A percentile compares a stretch with the other conserved stretches of the same genome.
phyloP scores from a whole-genome alignment of 2,888 invertebrate genomes.

The Drosophila yooni region DNA sequence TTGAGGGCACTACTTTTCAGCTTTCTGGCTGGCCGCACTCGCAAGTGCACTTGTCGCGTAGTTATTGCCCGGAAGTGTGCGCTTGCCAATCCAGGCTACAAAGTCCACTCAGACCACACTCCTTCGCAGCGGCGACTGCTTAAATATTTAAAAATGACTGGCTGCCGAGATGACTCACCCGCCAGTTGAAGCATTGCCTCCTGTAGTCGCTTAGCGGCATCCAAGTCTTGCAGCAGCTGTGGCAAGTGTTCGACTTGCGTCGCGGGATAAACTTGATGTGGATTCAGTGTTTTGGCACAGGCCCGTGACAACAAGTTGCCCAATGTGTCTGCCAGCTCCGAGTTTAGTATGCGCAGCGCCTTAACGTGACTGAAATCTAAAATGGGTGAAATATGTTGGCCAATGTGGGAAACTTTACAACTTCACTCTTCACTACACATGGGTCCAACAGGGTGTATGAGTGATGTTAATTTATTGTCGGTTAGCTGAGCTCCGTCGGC shows the following conservation, averaged over 20 bases:
- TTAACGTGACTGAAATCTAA: conserved; percentile 94
- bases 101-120: conserved; percentile 41
- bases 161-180: conserved; percentile 85
- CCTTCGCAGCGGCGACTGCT: conserved; percentile 38
- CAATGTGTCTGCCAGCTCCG: conserved; percentile 95
- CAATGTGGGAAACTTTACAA: background rate
- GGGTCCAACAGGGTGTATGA: conserved; percentile 24
- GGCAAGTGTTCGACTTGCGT: conserved; percentile 86
- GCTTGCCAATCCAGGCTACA: conserved; percentile 21
- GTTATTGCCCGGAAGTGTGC: conserved; percentile 65
- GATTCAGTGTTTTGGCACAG: conserved; percentile 91
- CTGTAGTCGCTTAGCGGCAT: conserved; percentile 86
- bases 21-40: conserved; percentile 55
- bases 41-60: conserved; percentile 65
- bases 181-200: conserved; percentile 86
- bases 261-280: conserved; percentile 90
- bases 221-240: conserved; percentile 84
- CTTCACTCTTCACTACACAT: conserved; percentile 13
- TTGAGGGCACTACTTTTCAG: conserved; percentile 51
- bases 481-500: conserved; percentile 18
- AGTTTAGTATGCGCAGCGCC: conserved; percentile 91
- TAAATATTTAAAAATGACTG: conserved; percentile 68
- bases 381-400: conserved; percentile 49
- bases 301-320: conserved; percentile 95
- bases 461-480: conserved; percentile 34